A percentile compares a stretch with the other conserved stretches of the same genome.
phyloP scores from a whole-genome alignment of 2,888 invertebrate genomes.

The Eupithecia tripunctaria region DNA sequence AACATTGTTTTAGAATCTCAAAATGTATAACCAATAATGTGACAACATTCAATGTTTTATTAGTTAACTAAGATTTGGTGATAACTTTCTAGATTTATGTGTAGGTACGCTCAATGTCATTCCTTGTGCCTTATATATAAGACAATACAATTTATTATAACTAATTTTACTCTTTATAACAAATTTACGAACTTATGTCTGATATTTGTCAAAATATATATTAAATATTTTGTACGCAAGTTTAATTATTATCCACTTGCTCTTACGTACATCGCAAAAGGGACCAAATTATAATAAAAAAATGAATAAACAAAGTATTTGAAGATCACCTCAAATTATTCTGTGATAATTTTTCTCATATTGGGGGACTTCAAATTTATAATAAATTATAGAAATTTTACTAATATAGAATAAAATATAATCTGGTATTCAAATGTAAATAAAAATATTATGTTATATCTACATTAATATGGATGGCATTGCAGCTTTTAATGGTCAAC shows the following conservation, averaged over 20 bases:
- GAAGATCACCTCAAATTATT: constrained; percentile 80
- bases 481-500: constrained; percentile 67
- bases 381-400: constrained; percentile 52
- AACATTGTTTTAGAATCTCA: constrained; percentile 59
- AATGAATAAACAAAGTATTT: constrained; percentile 56
- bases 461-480: constrained; percentile 65
- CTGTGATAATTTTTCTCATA: constrained; percentile 82
- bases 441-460: constrained; percentile 41
- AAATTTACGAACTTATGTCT: neutral
- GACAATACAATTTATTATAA: constrained; percentile 40
- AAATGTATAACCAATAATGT: constrained; percentile 61
- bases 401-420: constrained; percentile 39
- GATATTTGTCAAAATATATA: neutral
- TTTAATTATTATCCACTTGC: neutral
- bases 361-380: constrained; percentile 79
- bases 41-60: constrained; percentile 52
- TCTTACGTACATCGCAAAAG: constrained; percentile 18
- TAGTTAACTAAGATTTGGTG: constrained; percentile 55
- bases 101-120: constrained; percentile 75
- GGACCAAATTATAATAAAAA: constrained; percentile 51
- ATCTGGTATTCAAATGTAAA: constrained; percentile 41
- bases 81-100: constrained; percentile 51
- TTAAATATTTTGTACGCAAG: neutral
- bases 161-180: neutral
- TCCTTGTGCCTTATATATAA: constrained; percentile 73